Base-by-base conservation (phyloP, 2,888 invertebrate genomes). In the Zygothrica quintamaculata region DNA sequence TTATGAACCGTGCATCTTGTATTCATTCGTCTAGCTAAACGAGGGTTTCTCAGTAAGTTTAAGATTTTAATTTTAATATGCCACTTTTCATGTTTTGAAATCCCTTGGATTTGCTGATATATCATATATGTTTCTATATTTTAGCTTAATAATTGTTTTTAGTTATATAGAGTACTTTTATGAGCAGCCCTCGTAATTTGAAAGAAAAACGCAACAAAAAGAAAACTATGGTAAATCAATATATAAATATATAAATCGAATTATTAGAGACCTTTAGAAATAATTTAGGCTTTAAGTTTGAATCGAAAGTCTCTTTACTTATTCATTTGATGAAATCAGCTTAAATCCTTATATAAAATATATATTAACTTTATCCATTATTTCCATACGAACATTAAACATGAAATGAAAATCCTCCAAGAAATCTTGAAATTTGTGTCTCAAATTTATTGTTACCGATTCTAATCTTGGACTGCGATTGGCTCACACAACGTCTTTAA, bases 401-500 rank as follows among this genome's bases (percentile, higher is more conserved):
- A 74, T 40, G 42, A 34, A 58, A 37, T 39, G 15, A n/a, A 33
- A 46, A 16, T 46, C 13, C 34, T 31, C 22, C 26, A 43, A 22
- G 3, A 9, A 16, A 3, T 36, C n/a, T n/a, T n/a, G n/a, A n/a
- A n/a, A n/a, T 25, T 25, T 16, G 50, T 42, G 48, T 62, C 69
- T 77, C 65, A 33, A 34, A n/a, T 80, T 84, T 80, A 84, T 80
- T 77, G 29, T 44, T 43, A 13, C 65, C 61, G 51, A 31, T 58
- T 58, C 29, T 7, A 1, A 51, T 22, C 37, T 46, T 46, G 4
- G 31, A 34, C 52, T 73, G 59, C 62, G 36, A 52, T 74, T 76
- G 79, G 76, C 64, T 58, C 42, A 50, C 79, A 72, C 79, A 61
- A 62, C 73, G 79, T 68, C 77, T 62, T 60, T 26, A 80, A 80